Evolutionary conservation across 2,113 vertebrate genomes (phyloP).

Genomic region (Plestiodon gilberti): DNA sequence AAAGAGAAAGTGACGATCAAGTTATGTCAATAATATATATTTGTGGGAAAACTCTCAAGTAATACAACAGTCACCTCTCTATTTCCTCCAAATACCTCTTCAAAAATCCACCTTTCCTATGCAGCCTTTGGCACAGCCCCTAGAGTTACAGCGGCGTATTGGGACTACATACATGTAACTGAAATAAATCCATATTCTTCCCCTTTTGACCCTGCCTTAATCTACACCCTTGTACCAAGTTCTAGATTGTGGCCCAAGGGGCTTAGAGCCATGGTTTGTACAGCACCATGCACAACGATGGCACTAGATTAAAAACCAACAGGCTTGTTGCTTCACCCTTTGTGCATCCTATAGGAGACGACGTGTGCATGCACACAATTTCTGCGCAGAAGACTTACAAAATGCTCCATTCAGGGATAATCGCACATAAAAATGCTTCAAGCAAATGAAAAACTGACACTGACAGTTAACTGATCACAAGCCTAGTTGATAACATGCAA

Average conservation of each 20-base stretch:
- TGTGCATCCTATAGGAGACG: not conserved
- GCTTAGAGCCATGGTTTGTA: no score
- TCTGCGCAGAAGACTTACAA: not conserved
- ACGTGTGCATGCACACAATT: not conserved
- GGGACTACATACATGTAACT: no score
- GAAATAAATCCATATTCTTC: no score
- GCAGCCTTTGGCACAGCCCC: no score
- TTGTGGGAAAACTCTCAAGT: not conserved
- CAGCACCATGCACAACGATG: no score
- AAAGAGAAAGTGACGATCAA: conserved; percentile 45
- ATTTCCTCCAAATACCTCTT: no score
- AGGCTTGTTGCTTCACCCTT: not conserved
- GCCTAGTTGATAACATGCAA: not conserved
- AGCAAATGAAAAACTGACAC: not conserved
- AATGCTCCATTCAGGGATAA: not conserved
- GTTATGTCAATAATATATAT: not conserved
- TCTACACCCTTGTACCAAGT: no score
- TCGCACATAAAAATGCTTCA: not conserved
- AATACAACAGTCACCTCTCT: not conserved
- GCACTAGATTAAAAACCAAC: not conserved
- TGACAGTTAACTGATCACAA: not conserved
- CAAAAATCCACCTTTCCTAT: no score
- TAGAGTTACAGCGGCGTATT: no score
- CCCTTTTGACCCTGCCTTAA: no score
- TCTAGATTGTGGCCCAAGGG: no score